Base-by-base conservation (phyloP, 1,140 invertebrate species). In the Lepidurus apus region DNA sequence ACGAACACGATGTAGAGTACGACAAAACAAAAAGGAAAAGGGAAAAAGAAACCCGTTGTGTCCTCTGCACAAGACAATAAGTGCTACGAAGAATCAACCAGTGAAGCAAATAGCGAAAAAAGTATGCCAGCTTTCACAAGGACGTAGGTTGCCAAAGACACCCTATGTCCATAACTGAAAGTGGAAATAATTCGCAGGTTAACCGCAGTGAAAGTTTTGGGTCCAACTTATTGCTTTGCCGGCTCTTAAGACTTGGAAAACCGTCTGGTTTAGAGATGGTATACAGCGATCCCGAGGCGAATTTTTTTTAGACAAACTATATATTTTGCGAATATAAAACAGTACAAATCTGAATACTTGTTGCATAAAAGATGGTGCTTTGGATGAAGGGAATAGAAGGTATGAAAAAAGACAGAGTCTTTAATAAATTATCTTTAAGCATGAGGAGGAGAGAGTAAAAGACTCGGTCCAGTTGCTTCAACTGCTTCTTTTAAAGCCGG, bases 401-500 rank as follows among this genome's bases (percentile, higher is more conserved):
- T n/a, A 65, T 9, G 53, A n/a, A 17, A 21, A 17, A 65, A 65
- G 53, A 34, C 34, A 0, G 3, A 34, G 34, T 34, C 53, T 65
- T 65, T n/a, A 5, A n/a, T n/a, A 65, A 17, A 13, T 21, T 65
- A 21, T 65, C 17, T 65, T 65, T 65, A 65, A 7, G 53, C 53
- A 17, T 65, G 53, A 65, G 53, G 53, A 65, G 53, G 53, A 65
- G 53, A 65, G 53, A 65, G 53, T 65, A 65, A 21, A 65, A 65
- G 53, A 21, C 53, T 65, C 8, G 53, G 53, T 17, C 53, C 53
- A 65, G 53, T n/a, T 65, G 53, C 13, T 65, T 65, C 53, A 21
- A 65, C 53, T 65, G 53, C 53, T 65, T 65, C 53, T 75, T 79
- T 79, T 8, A 79, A 74, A 9, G 78, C 78, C n/a, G 78, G 78